A percentile compares a stretch with the other conserved stretches of the same genome.
phyloP scores from a whole-genome alignment of 2,888 invertebrate species.

The Zootermopsis nevadensis region DNA sequence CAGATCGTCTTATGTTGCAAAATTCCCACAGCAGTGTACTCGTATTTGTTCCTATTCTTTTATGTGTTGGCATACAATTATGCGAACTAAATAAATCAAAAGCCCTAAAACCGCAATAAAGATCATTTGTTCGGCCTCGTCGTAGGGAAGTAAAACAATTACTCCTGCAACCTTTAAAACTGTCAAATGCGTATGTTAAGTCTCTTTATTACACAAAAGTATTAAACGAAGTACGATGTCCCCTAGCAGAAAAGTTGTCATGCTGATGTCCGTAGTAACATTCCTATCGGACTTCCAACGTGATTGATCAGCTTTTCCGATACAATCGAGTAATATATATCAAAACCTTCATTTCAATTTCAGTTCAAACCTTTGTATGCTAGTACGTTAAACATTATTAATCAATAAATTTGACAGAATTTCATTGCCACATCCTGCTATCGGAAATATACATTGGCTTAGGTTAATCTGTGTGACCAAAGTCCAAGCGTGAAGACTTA shows the following conservation, averaged over 20 bases:
- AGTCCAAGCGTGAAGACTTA: background rate
- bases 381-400: constrained; percentile 34
- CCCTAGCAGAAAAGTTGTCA: constrained; percentile 1
- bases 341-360: constrained; percentile 31
- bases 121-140: background rate
- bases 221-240: constrained; percentile 1
- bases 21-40: no score
- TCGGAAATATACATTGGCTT: background rate
- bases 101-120: no score
- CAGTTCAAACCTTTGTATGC: constrained; percentile 25
- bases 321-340: constrained; percentile 29
- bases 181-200: constrained; percentile 23
- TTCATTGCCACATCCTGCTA: constrained; percentile 19
- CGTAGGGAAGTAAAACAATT: background rate
- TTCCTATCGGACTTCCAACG: background rate
- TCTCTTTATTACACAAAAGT: background rate
- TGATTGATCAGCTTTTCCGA: constrained; percentile 24
- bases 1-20: no score
- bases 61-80: no score
- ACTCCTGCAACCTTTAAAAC: background rate
- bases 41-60: no score
- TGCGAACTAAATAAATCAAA: no score
- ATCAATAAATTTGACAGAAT: constrained; percentile 18
- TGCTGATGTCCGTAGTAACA: constrained; percentile 24
- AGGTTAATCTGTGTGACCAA: background rate